Evolutionary conservation across 1,140 invertebrate genomes (phyloP).

Genomic region (Marisa cornuarietis): DNA sequence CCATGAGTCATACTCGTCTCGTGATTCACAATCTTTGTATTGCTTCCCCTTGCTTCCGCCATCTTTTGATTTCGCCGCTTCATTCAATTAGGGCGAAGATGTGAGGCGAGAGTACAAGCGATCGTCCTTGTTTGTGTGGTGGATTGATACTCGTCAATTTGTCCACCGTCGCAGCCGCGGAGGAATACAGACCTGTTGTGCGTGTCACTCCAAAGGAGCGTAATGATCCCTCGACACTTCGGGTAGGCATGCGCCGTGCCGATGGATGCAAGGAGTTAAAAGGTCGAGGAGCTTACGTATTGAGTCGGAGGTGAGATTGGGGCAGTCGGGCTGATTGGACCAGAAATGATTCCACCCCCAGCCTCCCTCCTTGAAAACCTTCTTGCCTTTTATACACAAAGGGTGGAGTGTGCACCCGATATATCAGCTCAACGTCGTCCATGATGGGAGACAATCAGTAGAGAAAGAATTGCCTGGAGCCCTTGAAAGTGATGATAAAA

Average conservation of each 20-base stretch:
- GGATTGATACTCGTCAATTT: slow-evolving; percentile 6
- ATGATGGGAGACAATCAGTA: too few species aligned
- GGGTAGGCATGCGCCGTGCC: background rate
- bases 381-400: too few species aligned
- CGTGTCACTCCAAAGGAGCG: slow-evolving; percentile 8
- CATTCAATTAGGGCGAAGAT: slow-evolving; percentile 1
- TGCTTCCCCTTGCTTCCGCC: background rate
- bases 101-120: slow-evolving; percentile 1
- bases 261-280: too few species aligned
- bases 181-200: slow-evolving; percentile 11
- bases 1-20: background rate
- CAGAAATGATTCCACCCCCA: too few species aligned
- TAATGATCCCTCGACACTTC: slow-evolving; percentile 4
- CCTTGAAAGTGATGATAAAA: too few species aligned
- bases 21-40: slow-evolving; percentile 4
- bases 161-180: slow-evolving; percentile 1
- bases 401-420: too few species aligned
- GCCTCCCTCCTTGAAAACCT: too few species aligned
- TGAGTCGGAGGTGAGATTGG: too few species aligned
- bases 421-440: too few species aligned
- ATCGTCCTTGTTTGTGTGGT: slow-evolving; percentile 1
- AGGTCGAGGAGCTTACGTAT: too few species aligned
- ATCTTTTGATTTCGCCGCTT: slow-evolving; percentile 5
- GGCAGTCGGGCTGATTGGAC: too few species aligned
- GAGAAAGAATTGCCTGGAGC: too few species aligned